Evolutionary conservation across 2,888 invertebrate genomes (phyloP), one percentile per base, ranked within the genome.

Genomic region (Adineta ricciae): DNA sequence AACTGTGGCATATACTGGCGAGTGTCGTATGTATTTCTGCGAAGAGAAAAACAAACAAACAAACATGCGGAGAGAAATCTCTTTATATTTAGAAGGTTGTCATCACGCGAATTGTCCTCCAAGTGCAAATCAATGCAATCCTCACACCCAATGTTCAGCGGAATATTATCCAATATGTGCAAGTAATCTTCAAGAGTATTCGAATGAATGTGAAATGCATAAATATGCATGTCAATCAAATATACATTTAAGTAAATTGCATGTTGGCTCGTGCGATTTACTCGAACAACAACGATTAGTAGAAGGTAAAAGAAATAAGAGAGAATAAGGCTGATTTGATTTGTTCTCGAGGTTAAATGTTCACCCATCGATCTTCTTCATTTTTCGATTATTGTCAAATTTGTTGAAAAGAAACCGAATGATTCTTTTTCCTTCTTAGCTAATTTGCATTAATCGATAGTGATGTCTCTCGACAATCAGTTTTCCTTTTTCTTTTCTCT

Each of bases 171-270:
- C 41, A 41, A 7, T 78, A 78, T 78, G 78, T 78, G 78, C 21
- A 78, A 78, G 78, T 78, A 78, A 78, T 78, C 41, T 41, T 78
- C 78, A 78, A 41, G 41, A 38, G n/a, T 78, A 78, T 78, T 38
- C 24, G 9, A 78, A 78, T 78, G 78, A 78, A 78, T 78, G 78
- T 41, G 78, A 78, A 78, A 78, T 78, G 78, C 24, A 78, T 41
- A 78, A 78, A 78, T 78, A 78, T 78, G 78, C 78, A 38, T 78
- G 78, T 78, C 78, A 78, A 78, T 41, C 41, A n/a, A 78, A 78
- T n/a, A 78, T 41, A 41, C 38, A 41, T 41, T 11, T 78, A 41
- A 38, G 9, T 41, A 78, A 78, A 78, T 41, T 78, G 14, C 11
- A 78, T 8, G 78, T 41, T 78, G 78, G 78, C 14, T 24, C 38